A percentile compares a stretch with the other conserved stretches of the same genome.
Conservation (phyloP, 2,888 invertebrate species). For the Antheraea assamensis region DNA sequence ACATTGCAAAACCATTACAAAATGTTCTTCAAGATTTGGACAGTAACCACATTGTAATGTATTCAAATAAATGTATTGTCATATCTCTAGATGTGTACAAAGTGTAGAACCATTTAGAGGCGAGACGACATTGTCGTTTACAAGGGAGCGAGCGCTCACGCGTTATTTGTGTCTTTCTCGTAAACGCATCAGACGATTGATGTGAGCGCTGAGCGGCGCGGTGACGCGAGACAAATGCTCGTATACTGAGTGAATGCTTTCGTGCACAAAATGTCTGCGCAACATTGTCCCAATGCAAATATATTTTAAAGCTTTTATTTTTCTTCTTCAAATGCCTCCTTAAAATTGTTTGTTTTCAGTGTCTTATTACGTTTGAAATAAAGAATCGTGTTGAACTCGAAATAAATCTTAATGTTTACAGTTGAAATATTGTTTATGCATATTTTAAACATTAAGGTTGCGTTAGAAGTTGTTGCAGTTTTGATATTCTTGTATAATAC, state of each 20-base stretch:
- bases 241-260: slow-evolving; percentile 2
- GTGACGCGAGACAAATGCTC: neutral
- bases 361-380: neutral
- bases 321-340: neutral
- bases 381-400: neutral
- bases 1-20: too few relatives aligned
- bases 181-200: slow-evolving; percentile 10
- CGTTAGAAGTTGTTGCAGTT: too few relatives aligned
- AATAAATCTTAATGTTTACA: too few relatives aligned
- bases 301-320: neutral
- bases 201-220: neutral
- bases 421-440: too few relatives aligned
- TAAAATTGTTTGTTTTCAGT: too few relatives aligned
- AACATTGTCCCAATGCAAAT: neutral
- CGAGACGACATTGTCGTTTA: slow-evolving; percentile 9
- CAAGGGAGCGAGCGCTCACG: neutral
- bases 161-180: slow-evolving; percentile 8
- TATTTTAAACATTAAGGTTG: too few relatives aligned
- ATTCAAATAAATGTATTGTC: slow-evolving; percentile 21
- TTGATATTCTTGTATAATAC: too few relatives aligned
- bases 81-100: slow-evolving; percentile 11
- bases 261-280: neutral
- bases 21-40: neutral
- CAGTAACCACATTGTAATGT: neutral
- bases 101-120: neutral